Evolutionary conservation across 1,140 invertebrate species (phyloP).

Genomic region (Caenorhabditis remanei): DNA sequence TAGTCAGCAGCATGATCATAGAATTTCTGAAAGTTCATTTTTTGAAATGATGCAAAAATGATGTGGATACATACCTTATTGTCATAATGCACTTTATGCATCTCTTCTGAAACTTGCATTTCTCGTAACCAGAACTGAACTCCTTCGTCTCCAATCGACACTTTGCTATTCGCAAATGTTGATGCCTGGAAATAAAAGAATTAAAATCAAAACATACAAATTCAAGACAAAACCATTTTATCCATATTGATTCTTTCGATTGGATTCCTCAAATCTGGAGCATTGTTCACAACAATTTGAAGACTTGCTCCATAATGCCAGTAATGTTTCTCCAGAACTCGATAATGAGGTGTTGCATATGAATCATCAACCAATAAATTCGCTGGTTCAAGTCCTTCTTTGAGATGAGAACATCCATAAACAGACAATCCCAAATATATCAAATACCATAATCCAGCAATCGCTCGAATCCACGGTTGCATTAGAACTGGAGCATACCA

Average conservation of each 20-base stretch:
- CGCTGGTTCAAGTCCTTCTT: conserved; percentile 76
- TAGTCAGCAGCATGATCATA: conserved; percentile 74
- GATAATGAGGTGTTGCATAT: conserved; percentile 77
- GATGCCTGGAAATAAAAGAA: not conserved
- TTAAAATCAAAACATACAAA: not conserved
- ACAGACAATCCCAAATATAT: conserved; percentile 73
- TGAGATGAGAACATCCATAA: conserved; percentile 76
- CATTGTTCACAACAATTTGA: conserved; percentile 86
- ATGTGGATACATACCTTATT: conserved; percentile 82
- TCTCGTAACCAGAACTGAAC: conserved; percentile 91
- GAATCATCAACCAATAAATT: conserved; percentile 76
- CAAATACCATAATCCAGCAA: conserved; percentile 73
- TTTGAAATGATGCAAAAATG: conserved; percentile 72
- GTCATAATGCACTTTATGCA: conserved; percentile 84
- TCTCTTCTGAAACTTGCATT: conserved; percentile 83
- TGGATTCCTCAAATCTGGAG: conserved; percentile 88
- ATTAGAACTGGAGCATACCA: conserved; percentile 75
- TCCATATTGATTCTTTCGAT: conserved; percentile 86
- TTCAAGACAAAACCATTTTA: conserved; percentile 81
- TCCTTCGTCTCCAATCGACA: conserved; percentile 84
- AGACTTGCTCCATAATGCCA: conserved; percentile 77
- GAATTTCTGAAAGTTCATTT: conserved; percentile 55
- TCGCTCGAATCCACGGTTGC: conserved; percentile 71
- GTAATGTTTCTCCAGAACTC: conserved; percentile 76
- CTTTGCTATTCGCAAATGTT: conserved; percentile 86